Evolutionary conservation across 2,797 vertebrate genomes (phyloP).

Genomic region (Smutsia gigantea): DNA sequence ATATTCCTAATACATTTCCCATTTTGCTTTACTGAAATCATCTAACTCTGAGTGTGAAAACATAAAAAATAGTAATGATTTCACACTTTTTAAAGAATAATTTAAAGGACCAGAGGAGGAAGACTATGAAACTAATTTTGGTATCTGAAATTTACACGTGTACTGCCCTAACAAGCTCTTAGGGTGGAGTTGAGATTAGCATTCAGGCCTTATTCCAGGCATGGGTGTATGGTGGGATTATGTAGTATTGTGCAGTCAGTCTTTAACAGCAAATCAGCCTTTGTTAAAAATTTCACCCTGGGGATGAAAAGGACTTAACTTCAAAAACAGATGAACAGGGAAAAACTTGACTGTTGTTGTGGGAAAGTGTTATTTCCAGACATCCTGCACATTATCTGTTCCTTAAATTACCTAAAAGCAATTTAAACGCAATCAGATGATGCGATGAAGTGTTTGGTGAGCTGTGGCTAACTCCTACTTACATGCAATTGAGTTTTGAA

Average conservation of each 20-base stretch:
- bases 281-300: conserved; percentile 25
- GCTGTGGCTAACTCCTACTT: conserved; percentile 43
- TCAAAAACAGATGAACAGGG: conserved; percentile 18
- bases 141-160: background rate
- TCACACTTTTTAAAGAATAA: background rate
- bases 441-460: conserved; percentile 61
- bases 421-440: conserved; percentile 63
- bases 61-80: background rate
- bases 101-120: background rate
- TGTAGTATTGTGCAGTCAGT: background rate
- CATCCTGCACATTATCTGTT: background rate
- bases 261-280: conserved; percentile 9
- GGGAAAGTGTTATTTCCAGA: conserved; percentile 20
- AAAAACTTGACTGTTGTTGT: background rate
- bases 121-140: background rate
- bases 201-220: background rate
- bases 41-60: background rate
- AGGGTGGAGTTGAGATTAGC: background rate
- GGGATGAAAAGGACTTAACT: conserved; percentile 24
- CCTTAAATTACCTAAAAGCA: conserved; percentile 46
- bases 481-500: conserved; percentile 31
- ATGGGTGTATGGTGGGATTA: background rate
- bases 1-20: background rate
- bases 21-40: conserved; percentile 1
- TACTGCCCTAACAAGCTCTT: background rate